Evolutionary conservation across 2,113 vertebrate genomes (phyloP), one percentile per base, ranked within the genome.

Genomic region (Ctenodactylus gundi): DNA sequence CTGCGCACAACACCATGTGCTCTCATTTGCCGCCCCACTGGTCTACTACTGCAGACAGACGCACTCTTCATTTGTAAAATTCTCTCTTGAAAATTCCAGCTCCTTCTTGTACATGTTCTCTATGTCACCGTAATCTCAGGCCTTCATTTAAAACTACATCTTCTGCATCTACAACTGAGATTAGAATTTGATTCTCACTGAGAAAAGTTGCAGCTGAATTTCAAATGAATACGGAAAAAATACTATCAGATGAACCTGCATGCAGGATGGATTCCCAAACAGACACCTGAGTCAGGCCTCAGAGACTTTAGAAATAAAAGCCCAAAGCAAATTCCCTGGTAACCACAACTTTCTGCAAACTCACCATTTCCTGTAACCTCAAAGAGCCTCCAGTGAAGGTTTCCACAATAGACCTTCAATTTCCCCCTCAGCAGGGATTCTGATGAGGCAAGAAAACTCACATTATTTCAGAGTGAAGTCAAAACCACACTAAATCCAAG

Each of bases 361-460:
- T 31, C 64, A 62, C 46, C 86, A 83, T 95, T 95, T 96, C 95
- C 96, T 95, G 83, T 51, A 36, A 86, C 41, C 4, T 6, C 8
- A 20, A 21, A 31, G 29, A 76, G 27, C 76, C 53, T 75, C 82
- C 67, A 46, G 13, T 25, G 53, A 68, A 95, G n/a, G 82, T 65
- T 92, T 86, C 73, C 75, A 83, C 58, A 85, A 62, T 65, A 76
- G 84, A 88, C 89, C 91, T 91, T 93, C 91, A 70, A 65, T 72
- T 93, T 94, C 87, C 89, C 85, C 60, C 86, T 92, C 83, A 55
- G 88, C 36, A 2, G 58, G 62, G 65, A 51, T 91, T 72, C 87
- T 67, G 76, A 96, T 53, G 72, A 85, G 81, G 93, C 75, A 83
- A 81, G 81, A 96, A 94, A 95, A 85, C 62, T 77, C 77, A 44